A percentile compares a stretch with the other conserved stretches of the same genome.
Conservation (phyloP, 2,113 vertebrate species). For the Rhinolophus ferrumequinum region DNA sequence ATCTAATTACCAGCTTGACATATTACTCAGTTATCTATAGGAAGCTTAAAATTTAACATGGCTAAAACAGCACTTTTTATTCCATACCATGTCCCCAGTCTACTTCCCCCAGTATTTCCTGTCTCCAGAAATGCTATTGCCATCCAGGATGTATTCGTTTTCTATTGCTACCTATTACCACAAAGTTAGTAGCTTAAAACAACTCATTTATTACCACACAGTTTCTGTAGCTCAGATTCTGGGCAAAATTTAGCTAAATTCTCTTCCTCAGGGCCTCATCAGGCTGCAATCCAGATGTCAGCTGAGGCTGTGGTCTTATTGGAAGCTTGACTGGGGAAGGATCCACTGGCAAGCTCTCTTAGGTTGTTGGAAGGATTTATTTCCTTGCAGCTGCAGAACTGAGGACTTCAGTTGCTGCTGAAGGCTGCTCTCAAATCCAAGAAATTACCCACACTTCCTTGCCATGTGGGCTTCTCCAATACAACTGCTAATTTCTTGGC, state of each 20-base stretch:
- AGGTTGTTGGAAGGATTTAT: background rate
- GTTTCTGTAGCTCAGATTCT: background rate
- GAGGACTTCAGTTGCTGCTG: background rate
- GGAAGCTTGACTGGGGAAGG: background rate
- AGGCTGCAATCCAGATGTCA: background rate
- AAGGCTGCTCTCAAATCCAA: background rate
- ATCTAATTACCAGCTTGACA: slow-evolving; percentile 31
- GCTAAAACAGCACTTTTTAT: slow-evolving; percentile 14
- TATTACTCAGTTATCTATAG: background rate
- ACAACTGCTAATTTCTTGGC: background rate
- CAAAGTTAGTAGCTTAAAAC: background rate
- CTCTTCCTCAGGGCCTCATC: background rate
- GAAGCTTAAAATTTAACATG: slow-evolving; percentile 48
- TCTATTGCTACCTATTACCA: background rate
- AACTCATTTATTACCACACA: background rate
- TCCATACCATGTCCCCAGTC: background rate
- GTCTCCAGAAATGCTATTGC: background rate
- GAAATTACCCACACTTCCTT: background rate
- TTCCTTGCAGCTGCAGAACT: background rate
- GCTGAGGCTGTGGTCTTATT: background rate
- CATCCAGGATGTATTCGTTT: background rate
- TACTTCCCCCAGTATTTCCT: background rate
- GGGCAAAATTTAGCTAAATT: background rate
- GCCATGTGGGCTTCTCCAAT: background rate
- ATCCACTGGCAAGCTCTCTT: background rate